These are phyloP conservation scores for Bambusicola thoracicus DNA, from an alignment of 2,113 vertebrate genomes.

Conservation along the genomic window DNA sequence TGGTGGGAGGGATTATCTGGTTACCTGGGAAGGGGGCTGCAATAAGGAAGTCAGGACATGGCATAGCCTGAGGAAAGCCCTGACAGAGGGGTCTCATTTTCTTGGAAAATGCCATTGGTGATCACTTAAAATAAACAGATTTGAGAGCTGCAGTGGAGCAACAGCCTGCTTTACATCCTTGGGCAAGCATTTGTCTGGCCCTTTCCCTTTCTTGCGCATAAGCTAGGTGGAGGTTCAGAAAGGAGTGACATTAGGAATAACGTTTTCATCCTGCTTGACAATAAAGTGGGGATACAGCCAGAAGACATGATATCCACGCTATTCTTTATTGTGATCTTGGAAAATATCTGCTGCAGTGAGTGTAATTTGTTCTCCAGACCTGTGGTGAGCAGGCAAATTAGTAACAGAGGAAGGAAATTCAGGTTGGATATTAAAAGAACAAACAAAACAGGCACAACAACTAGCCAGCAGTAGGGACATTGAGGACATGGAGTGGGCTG, in stretches of 20 bases:
- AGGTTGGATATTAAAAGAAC: conserved; percentile 37
- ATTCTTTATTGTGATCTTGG: background rate
- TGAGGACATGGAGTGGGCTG: background rate
- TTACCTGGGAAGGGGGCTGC: background rate
- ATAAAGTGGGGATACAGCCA: conserved; percentile 1
- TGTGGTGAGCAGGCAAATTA: background rate
- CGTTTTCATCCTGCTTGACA: background rate
- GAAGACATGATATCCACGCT: background rate
- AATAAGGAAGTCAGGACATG: background rate
- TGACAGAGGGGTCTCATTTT: background rate
- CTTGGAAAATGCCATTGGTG: background rate
- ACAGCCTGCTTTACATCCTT: background rate
- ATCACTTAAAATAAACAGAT: background rate
- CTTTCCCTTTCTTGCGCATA: background rate
- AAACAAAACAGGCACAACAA: background rate
- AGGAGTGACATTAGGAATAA: background rate
- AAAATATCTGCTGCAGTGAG: conserved; percentile 17
- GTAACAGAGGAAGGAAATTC: conserved; percentile 66
- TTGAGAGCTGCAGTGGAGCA: background rate
- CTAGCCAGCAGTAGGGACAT: background rate
- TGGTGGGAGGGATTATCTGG: background rate
- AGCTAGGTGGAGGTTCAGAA: background rate
- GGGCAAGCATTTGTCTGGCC: background rate
- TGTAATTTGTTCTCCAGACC: conserved; percentile 56
- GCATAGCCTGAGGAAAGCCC: background rate